phyloP scores from a whole-genome alignment of 2,797 vertebrate species.

The Agapornis canus region DNA sequence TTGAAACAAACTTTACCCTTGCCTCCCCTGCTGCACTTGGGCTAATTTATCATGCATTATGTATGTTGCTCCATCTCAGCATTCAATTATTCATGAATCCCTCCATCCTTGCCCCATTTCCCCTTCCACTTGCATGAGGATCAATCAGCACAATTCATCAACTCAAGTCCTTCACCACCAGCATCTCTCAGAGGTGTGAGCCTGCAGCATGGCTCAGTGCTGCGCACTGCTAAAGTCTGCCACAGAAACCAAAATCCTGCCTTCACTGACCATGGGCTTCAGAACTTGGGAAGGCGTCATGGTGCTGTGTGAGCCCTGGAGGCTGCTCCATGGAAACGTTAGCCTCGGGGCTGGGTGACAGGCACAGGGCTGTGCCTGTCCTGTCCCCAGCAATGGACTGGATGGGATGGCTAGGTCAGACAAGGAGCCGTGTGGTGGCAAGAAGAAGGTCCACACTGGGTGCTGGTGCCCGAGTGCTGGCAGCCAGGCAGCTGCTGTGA shows the following conservation, averaged over 20 bases:
- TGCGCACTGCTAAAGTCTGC: not conserved
- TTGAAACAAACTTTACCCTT: slow-evolving; percentile 6
- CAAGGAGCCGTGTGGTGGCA: fast-evolving
- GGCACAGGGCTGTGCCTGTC: not conserved
- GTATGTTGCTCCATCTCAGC: not conserved
- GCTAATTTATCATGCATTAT: slow-evolving; percentile 38
- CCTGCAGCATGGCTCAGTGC: not conserved
- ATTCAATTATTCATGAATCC: not conserved
- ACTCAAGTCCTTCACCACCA: not conserved
- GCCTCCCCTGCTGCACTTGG: not conserved
- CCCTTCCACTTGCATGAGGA: not conserved
- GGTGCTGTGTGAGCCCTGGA: not conserved
- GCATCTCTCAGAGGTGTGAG: not conserved
- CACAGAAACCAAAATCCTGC: not conserved
- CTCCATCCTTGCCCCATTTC: not conserved
- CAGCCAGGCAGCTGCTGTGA: not conserved
- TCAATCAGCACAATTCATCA: not conserved
- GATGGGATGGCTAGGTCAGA: fast-evolving
- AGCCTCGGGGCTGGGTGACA: not conserved
- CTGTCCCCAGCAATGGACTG: fast-evolving
- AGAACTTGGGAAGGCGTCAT: fast-evolving
- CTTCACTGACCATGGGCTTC: fast-evolving
- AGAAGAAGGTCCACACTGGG: fast-evolving
- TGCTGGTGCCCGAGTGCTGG: fast-evolving
- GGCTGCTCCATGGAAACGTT: not conserved